Evolutionary conservation across 2,888 invertebrate genomes (phyloP).

Genomic region (Lithophane ornitopus): DNA sequence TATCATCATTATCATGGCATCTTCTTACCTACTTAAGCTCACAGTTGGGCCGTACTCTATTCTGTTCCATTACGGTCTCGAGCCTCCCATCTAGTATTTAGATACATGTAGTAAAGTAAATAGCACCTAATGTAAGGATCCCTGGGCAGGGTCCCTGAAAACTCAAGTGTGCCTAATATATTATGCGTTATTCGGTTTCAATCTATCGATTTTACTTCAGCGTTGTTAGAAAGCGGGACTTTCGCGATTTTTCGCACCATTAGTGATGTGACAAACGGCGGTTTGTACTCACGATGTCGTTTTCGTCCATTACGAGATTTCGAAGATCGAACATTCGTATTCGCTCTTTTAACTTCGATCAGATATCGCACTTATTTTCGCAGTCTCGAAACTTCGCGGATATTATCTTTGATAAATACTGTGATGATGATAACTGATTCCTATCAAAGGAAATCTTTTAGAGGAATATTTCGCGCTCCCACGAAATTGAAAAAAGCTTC

Average conservation of each 20-base stretch:
- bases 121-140: slow-evolving; percentile 49
- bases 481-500: slow-evolving; percentile 19
- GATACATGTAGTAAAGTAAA: slow-evolving; percentile 60
- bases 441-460: slow-evolving; percentile 23
- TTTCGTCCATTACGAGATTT: slow-evolving; percentile 86
- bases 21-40: slow-evolving; percentile 53
- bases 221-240: slow-evolving; percentile 82
- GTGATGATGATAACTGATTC: slow-evolving; percentile 42
- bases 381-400: slow-evolving; percentile 51
- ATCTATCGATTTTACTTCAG: slow-evolving; percentile 81
- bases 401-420: slow-evolving; percentile 46
- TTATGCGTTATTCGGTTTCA: slow-evolving; percentile 79
- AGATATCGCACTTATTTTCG: slow-evolving; percentile 77
- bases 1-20: slow-evolving; percentile 65
- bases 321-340: slow-evolving; percentile 83
- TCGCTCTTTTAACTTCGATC: slow-evolving; percentile 82
- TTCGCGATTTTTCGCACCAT: slow-evolving; percentile 87
- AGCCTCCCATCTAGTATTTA: slow-evolving; percentile 58
- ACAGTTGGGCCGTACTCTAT: slow-evolving; percentile 46
- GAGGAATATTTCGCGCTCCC: slow-evolving; percentile 8
- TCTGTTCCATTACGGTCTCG: slow-evolving; percentile 53
- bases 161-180: slow-evolving; percentile 71
- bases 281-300: slow-evolving; percentile 86
- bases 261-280: slow-evolving; percentile 87
- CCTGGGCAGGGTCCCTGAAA: slow-evolving; percentile 60